Base-by-base conservation (phyloP, 1,140 invertebrate genomes). In the Drosophila novamexicana region DNA sequence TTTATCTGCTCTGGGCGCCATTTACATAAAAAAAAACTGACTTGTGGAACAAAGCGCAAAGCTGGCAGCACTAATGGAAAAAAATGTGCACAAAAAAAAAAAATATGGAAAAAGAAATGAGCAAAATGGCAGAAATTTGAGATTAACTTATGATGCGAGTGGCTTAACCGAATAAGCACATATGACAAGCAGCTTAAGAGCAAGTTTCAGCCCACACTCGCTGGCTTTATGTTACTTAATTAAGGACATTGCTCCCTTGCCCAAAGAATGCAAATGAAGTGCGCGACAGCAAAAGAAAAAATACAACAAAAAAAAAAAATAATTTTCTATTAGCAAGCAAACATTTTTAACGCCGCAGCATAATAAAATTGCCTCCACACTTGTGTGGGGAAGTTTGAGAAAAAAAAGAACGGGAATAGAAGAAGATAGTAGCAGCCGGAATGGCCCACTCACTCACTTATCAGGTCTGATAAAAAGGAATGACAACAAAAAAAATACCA, bases 241-340 rank as follows among this genome's bases (percentile, higher is more conserved):
- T 86, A 86, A 88, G 83, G 58, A 70, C 81, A 84, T 85, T 81
- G 81, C 81, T 85, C 81, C 81, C 81, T 64, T 63, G 78, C 61
- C 79, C 65, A 39, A 54, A 62, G 71, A 77, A 88, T 88, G 83
- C 79, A 88, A 88, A 88, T 88, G 83, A 88, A 75, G 73, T 76
- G 69, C 66, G 73, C 59, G 71, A 70, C 57, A 71, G 47, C 9
- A 52, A 39, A 56, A 45, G 62, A 65, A 58, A 62, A 53, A 61
- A 66, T 22, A 53, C 14, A 71, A 37, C 37, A 42, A 12, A 8
- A n/a, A 57, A 65, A 73, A 72, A 18, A 18, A 70, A 88, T 79
- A 66, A 88, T 88, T 88, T 88, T 88, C 79, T 88, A 88, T 88
- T 88, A 88, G 84, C 83, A 77, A 62, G 84, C 80, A 79, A 88